Evolutionary conservation across 2,113 vertebrate species (phyloP).

Genomic region (Menidia beryllina): DNA sequence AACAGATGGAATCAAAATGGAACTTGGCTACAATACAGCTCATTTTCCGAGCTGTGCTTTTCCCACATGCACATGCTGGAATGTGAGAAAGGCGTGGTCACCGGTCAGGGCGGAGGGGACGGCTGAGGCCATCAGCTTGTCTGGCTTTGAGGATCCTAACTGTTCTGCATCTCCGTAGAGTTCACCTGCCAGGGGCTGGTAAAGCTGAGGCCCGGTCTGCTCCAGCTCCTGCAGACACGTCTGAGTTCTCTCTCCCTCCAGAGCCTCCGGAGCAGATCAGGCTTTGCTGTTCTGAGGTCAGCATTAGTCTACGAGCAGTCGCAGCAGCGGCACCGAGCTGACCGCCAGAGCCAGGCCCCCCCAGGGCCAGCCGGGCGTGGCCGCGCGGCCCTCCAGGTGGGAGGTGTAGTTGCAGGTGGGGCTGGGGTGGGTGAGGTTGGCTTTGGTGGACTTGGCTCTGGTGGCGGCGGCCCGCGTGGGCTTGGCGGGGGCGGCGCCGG

Average conservation of each 20-base stretch:
- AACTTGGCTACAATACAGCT: background rate
- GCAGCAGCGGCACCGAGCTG: slow-evolving; percentile 2
- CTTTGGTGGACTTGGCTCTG: background rate
- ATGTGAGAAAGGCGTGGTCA: background rate
- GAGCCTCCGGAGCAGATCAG: background rate
- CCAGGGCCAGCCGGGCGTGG: background rate
- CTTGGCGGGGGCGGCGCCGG: background rate
- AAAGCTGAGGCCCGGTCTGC: background rate
- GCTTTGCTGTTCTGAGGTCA: background rate
- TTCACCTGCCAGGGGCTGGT: background rate
- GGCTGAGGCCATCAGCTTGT: background rate
- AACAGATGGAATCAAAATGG: background rate
- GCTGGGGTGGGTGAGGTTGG: background rate
- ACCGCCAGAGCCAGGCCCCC: background rate
- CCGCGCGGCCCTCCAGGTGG: background rate
- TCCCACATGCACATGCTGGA: too few relatives aligned
- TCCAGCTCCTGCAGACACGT: background rate
- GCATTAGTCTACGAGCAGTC: slow-evolving; percentile 22
- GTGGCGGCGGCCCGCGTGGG: background rate
- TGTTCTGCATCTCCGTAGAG: background rate
- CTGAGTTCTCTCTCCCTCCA: background rate
- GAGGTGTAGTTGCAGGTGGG: slow-evolving; percentile 20
- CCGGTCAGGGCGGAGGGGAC: too few relatives aligned
- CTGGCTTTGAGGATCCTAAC: background rate
- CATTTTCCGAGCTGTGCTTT: background rate